Conservation (phyloP, 2,888 invertebrate species). For the Philhelius pedissequus region DNA sequence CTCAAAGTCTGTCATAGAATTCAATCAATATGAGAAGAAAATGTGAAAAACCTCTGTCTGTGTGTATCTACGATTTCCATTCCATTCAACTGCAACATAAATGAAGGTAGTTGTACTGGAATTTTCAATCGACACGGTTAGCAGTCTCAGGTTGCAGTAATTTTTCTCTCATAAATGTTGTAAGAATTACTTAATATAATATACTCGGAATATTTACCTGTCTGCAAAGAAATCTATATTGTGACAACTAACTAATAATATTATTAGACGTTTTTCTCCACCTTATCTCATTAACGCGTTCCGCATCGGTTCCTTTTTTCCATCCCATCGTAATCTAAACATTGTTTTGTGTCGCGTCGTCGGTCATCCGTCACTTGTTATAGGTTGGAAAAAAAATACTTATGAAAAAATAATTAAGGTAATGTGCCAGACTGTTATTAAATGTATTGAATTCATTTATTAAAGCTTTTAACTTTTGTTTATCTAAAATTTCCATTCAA, state of each 20-base stretch:
- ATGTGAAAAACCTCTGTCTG: neutral
- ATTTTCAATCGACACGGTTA: slow-evolving; percentile 10
- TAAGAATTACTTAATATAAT: neutral
- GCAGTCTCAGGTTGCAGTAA: neutral
- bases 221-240: neutral
- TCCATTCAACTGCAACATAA: neutral
- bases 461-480: neutral
- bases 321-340: neutral
- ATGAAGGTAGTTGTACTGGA: neutral
- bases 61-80: neutral
- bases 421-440: neutral
- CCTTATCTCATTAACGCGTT: neutral
- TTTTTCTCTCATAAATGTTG: neutral
- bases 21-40: neutral
- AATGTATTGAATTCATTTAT: neutral
- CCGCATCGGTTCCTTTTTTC: neutral
- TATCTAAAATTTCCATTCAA: neutral
- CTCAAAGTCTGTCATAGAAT: neutral
- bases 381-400: neutral
- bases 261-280: neutral
- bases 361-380: neutral
- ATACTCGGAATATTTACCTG: neutral
- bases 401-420: neutral
- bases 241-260: neutral
- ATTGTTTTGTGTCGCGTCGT: too few species aligned